Evolutionary conservation across 1,140 invertebrate species (phyloP), one percentile per base, ranked within the genome.

Genomic region (Ctenoplectra terminalis): DNA sequence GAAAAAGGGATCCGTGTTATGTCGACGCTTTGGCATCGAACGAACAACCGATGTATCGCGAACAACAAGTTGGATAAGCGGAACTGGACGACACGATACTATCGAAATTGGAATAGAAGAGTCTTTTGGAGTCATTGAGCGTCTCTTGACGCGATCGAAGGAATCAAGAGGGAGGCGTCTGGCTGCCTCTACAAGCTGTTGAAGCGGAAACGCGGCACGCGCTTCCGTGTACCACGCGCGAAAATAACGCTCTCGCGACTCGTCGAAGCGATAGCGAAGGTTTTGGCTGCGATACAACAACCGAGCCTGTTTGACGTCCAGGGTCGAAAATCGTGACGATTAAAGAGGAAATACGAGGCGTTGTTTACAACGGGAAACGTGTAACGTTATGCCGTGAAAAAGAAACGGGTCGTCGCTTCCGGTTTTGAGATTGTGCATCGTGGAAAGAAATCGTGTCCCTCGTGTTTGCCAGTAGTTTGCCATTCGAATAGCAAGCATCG

Each of bases 241-340:
- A 79, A 63, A 79, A 79, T 73, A 72, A 72, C 67, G 34, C 37
- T 20, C 37, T 20, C 34, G 31, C 31, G 20, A 15, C 46, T 40
- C 73, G 60, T 29, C 52, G 34, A 77, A 9, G 15, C 9, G n/a
- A 29, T 20, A 26, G 17, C 34, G n/a, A 40, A 9, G 11, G 26
- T 72, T 29, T 72, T 72, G 70, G 70, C 70, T 13, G 37, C 9
- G n/a, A 31, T 34, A 50, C 67, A 50, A 66, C 40, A 40, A 17
- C 40, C 31, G 23, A 54, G 48, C 23, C 69, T 56, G 66, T 34
- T 8, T 31, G 46, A 50, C 46, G 11, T n/a, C 4, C 66, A 46
- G 29, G 20, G 46, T 13, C n/a, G 37, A 66, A 26, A 11, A 66
- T 66, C 37, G 63, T 11, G n/a, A 1, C n/a, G 37, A 17, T 43